Base-by-base conservation (phyloP, 2,888 invertebrate genomes). In the Agonopterix heracliana region DNA sequence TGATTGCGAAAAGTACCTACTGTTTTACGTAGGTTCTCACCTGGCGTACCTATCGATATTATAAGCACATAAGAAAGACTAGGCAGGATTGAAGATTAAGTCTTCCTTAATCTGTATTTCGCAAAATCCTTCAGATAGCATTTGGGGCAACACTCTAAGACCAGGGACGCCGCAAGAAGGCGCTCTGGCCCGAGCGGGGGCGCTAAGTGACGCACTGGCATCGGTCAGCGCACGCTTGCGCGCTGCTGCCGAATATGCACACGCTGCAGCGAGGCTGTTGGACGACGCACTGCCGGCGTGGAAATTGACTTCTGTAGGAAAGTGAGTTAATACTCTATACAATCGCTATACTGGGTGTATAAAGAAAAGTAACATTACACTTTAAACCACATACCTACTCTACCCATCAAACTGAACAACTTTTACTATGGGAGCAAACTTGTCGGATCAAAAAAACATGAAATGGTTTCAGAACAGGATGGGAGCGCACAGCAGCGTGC, bases 281-380 rank as follows among this genome's bases (percentile, higher is more conserved):
- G 85, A 86, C 34, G 81, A 82, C 14, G 86, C 84, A 0, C 57
- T 86, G 46, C 82, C 84, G 0, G 78, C 82, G 0, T 89, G 89
- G 89, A 87, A 85, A 58, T 69, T 88, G 4, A 75, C 80, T 1
- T 70, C 79, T 4, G 74, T 85, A 40, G 84, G 83, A 56, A 88
- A 81, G 89, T 88, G 44, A 67, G 81, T 69, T 44, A 36, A n/a
- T 45, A 34, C 38, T 44, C n/a, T n/a, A n/a, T n/a, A n/a, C n/a
- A n/a, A n/a, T n/a, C n/a, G n/a, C n/a, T n/a, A 26, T 9, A 48
- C 44, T 13, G 44, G 48, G 12, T 35, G 26, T 44, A 49, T 54
- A 13, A 49, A 54, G 0, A 51, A 14, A 14, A n/a, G n/a, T n/a
- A n/a, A n/a, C n/a, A n/a, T n/a, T n/a, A n/a, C n/a, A n/a, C n/a